A percentile compares a stretch with the other conserved stretches of the same genome.
Evolutionary conservation across 2,113 vertebrate genomes (phyloP).

Genomic region (Coracopsis vasa): DNA sequence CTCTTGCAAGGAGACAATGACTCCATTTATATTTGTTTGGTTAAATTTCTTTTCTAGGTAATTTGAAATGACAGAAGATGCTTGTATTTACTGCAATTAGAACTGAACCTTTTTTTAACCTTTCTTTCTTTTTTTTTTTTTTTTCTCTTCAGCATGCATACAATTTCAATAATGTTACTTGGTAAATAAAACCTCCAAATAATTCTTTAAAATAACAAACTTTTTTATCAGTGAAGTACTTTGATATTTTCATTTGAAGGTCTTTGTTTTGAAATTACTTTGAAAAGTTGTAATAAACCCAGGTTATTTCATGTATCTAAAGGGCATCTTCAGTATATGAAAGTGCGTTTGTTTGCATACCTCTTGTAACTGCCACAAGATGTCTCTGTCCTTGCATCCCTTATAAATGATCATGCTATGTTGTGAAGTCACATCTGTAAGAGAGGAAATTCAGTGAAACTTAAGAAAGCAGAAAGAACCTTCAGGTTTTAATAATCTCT

Average conservation of each 20-base stretch:
- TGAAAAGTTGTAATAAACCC: not conserved
- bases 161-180: not conserved
- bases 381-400: conserved; percentile 17
- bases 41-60: not conserved
- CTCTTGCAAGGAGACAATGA: not conserved
- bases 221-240: not conserved
- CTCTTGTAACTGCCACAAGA: not conserved
- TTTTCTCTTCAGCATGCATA: not conserved
- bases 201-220: not conserved
- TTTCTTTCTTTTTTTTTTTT: not conserved
- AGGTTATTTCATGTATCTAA: not conserved
- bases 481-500: not conserved
- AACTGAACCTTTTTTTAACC: not conserved
- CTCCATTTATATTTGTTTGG: not conserved
- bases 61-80: not conserved
- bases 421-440: not conserved
- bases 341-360: not conserved
- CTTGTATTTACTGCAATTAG: not conserved
- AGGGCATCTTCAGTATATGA: not conserved
- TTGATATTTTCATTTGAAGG: not conserved
- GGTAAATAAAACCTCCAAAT: not conserved
- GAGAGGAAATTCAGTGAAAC: not conserved
- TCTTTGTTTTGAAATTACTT: not conserved
- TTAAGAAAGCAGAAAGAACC: not conserved
- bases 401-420: not conserved